Evolutionary conservation across 1,140 invertebrate species (phyloP).

Genomic region (Ostrea edulis): DNA sequence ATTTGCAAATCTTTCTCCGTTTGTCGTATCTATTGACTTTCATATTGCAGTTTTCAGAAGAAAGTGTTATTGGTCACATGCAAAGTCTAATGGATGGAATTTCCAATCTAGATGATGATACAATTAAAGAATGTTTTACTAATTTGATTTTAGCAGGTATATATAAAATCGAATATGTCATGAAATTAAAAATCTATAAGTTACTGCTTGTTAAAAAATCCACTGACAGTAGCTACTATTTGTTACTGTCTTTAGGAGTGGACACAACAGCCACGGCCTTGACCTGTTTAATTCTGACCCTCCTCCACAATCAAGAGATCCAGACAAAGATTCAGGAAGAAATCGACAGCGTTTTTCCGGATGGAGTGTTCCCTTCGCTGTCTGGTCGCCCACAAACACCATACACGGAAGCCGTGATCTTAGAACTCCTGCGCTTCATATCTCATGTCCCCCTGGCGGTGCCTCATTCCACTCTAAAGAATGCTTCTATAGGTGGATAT

Average conservation of each 20-base stretch:
- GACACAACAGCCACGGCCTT: conserved; percentile 93
- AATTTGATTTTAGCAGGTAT: conserved; percentile 74
- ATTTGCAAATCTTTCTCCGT: not conserved
- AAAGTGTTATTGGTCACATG: conserved; percentile 42
- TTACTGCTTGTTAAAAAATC: too few species aligned
- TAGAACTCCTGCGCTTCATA: conserved; percentile 67
- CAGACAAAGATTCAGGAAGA: conserved; percentile 93
- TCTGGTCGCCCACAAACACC: conserved; percentile 83
- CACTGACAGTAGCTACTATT: too few species aligned
- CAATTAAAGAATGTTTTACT: conserved; percentile 72
- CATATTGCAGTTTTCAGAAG: conserved; percentile 28
- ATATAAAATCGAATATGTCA: not conserved
- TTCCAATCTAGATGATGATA: conserved; percentile 60
- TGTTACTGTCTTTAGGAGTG: conserved; percentile 81
- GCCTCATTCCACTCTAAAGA: conserved; percentile 66
- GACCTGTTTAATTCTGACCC: conserved; percentile 91
- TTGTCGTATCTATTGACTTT: not conserved
- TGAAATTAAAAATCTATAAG: too few species aligned
- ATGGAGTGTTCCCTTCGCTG: conserved; percentile 86
- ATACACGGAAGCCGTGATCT: conserved; percentile 70
- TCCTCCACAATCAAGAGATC: conserved; percentile 87
- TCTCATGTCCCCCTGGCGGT: conserved; percentile 72
- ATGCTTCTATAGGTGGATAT: conserved; percentile 65
- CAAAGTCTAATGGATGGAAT: conserved; percentile 39
- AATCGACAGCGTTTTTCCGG: conserved; percentile 92